phyloP scores from a whole-genome alignment of 2,113 vertebrate species.

The Poeciliopsis turrubarensis region DNA sequence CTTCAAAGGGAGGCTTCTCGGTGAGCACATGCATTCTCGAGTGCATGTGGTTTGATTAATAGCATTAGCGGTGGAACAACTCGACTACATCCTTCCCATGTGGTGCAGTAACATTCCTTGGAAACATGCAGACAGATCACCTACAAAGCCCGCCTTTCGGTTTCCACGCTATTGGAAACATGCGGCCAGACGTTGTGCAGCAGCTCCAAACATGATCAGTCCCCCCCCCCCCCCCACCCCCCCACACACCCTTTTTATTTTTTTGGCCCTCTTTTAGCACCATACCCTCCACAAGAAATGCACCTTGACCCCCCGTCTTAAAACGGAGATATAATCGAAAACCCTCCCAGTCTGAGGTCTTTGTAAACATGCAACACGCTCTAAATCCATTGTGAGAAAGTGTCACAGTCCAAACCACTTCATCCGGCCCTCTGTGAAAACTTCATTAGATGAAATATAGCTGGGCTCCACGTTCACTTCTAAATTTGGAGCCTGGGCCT shows the following conservation, averaged over 20 bases:
- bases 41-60: slow-evolving; percentile 66
- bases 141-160: slow-evolving; percentile 29
- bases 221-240: slow-evolving; percentile 5
- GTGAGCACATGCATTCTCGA: slow-evolving; percentile 41
- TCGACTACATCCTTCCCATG: slow-evolving; percentile 59
- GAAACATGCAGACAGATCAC: slow-evolving; percentile 52
- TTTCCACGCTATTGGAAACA: slow-evolving; percentile 44
- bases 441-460: slow-evolving; percentile 36
- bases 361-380: slow-evolving; percentile 7
- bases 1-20: slow-evolving; percentile 51
- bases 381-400: not conserved
- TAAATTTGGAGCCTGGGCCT: slow-evolving; percentile 54
- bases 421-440: not conserved
- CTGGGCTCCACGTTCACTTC: slow-evolving; percentile 33
- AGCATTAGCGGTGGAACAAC: slow-evolving; percentile 58
- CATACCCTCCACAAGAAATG: slow-evolving; percentile 62
- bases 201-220: slow-evolving; percentile 46
- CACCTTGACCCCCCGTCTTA: slow-evolving; percentile 64
- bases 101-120: slow-evolving; percentile 56
- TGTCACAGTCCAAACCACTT: not conserved
- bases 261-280: not conserved
- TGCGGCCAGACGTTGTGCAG: slow-evolving; percentile 44
- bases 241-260: slow-evolving; percentile 1
- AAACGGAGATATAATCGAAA: slow-evolving; percentile 43
- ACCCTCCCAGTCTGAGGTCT: slow-evolving; percentile 10